A percentile compares a stretch with the other conserved stretches of the same genome.
Evolutionary conservation across 2,888 invertebrate species (phyloP).

Genomic region (Choristoneura rosaceana): DNA sequence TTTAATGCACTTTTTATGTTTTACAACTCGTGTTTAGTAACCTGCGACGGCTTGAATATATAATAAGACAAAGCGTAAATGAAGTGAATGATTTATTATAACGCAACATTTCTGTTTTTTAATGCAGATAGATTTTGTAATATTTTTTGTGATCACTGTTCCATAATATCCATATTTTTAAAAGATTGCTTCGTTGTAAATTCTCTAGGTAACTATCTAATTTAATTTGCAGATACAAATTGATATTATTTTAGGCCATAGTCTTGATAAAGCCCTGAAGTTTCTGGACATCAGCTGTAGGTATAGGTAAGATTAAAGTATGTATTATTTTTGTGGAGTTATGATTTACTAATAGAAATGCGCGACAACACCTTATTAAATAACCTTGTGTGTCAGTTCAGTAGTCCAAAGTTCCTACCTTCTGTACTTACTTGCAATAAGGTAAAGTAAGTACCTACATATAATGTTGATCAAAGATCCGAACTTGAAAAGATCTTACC

Average conservation of each 20-base stretch:
- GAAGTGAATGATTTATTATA: constrained; percentile 32
- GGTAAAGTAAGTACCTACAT: no score
- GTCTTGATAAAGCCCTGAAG: no score
- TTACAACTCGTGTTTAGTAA: constrained; percentile 41
- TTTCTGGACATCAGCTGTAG: no score
- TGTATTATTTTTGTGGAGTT: no score
- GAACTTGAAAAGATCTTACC: no score
- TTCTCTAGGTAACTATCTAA: no score
- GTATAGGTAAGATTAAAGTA: no score
- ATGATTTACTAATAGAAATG: neutral
- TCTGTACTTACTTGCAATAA: neutral
- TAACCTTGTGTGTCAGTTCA: neutral
- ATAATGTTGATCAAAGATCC: no score
- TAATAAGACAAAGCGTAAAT: constrained; percentile 33
- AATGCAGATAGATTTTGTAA: neutral
- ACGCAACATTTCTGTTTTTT: neutral
- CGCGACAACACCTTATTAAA: constrained; percentile 4
- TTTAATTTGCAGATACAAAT: no score
- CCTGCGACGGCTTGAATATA: constrained; percentile 35
- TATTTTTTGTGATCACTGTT: neutral
- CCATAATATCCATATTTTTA: neutral
- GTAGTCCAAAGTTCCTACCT: neutral
- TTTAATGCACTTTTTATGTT: constrained; percentile 45
- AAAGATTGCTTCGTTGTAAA: no score
- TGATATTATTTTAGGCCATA: no score